phyloP scores from a whole-genome alignment of 1,140 invertebrate species.

The Stegodyphus mimosarum region DNA sequence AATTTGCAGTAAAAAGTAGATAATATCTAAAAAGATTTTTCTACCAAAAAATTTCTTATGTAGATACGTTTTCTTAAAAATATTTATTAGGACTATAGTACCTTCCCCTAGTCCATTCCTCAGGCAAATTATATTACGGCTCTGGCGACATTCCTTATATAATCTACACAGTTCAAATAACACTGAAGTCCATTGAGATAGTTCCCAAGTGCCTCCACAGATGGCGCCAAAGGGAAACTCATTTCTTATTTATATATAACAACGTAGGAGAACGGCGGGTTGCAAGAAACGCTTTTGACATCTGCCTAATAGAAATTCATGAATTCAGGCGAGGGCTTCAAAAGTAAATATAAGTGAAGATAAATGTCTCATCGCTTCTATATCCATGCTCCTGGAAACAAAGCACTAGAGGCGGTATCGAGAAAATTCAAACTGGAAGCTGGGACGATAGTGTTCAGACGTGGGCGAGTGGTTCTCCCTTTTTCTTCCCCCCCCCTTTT shows the following conservation, averaged over 20 bases:
- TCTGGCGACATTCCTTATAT: too few relatives aligned
- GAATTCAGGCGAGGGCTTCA: constrained; percentile 29
- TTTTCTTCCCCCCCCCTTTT: too few relatives aligned
- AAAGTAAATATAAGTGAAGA: constrained; percentile 50
- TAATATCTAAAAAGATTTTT: too few relatives aligned
- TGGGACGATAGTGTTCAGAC: not conserved
- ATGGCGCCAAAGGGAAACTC: constrained; percentile 19
- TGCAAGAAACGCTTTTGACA: constrained; percentile 42
- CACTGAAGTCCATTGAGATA: not conserved
- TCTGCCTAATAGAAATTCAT: constrained; percentile 54
- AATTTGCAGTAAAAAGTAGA: too few relatives aligned
- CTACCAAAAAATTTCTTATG: too few relatives aligned
- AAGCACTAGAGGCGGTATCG: constrained; percentile 6
- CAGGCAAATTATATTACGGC: too few relatives aligned
- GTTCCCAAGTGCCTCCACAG: not conserved
- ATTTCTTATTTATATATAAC: constrained; percentile 3
- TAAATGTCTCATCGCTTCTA: constrained; percentile 37
- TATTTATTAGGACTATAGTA: too few relatives aligned
- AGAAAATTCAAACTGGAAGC: too few relatives aligned
- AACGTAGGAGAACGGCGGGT: not conserved
- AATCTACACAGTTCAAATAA: too few relatives aligned
- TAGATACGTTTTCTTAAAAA: too few relatives aligned
- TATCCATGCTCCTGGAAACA: constrained; percentile 16
- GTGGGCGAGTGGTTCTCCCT: not conserved
- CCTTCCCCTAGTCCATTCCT: too few relatives aligned